Percentiles rank a stretch among this genome's conserved stretches.
Conservation (phyloP, 2,888 invertebrate species). For the Rhamphomyia laevipes region DNA sequence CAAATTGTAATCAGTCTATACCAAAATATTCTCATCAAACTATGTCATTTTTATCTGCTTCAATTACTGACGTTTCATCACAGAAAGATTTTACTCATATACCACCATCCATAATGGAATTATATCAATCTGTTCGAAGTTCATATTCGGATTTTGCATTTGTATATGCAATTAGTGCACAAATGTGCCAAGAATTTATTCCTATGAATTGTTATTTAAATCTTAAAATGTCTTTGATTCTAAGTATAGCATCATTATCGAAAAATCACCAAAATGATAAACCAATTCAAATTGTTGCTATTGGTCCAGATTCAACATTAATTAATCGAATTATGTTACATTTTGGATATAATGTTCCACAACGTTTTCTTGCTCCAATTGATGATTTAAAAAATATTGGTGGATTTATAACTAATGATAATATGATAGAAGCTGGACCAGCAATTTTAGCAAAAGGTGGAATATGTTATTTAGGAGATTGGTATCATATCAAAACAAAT, state of each 20-base stretch:
- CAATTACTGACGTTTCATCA: background rate
- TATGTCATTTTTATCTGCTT: background rate
- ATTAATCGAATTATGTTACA: conserved; percentile 24
- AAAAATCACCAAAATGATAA: conserved; percentile 20
- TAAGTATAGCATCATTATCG: conserved; percentile 36
- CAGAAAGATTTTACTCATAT: conserved; percentile 15
- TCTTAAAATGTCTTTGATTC: conserved; percentile 36
- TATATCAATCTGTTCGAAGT: conserved; percentile 23
- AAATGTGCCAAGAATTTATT: conserved; percentile 30
- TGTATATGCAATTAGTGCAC: conserved; percentile 33
- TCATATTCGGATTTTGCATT: conserved; percentile 34
- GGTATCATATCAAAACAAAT: conserved; percentile 25
- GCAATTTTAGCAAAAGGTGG: conserved; percentile 33
- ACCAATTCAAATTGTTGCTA: conserved; percentile 29
- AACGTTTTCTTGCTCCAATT: conserved; percentile 28
- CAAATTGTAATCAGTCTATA: background rate
- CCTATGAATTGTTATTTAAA: conserved; percentile 37
- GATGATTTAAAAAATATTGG: conserved; percentile 22
- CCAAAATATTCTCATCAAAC: background rate
- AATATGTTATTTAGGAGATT: conserved; percentile 35
- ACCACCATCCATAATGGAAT: conserved; percentile 21
- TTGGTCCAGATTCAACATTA: conserved; percentile 26
- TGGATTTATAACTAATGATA: conserved; percentile 11
- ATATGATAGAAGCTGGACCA: conserved; percentile 32
- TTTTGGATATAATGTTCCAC: conserved; percentile 25